A percentile compares a stretch with the other conserved stretches of the same genome.
These are phyloP conservation scores for Autographa pulchrina DNA, from an alignment of 2,888 invertebrate genomes.

Conservation along the genomic window DNA sequence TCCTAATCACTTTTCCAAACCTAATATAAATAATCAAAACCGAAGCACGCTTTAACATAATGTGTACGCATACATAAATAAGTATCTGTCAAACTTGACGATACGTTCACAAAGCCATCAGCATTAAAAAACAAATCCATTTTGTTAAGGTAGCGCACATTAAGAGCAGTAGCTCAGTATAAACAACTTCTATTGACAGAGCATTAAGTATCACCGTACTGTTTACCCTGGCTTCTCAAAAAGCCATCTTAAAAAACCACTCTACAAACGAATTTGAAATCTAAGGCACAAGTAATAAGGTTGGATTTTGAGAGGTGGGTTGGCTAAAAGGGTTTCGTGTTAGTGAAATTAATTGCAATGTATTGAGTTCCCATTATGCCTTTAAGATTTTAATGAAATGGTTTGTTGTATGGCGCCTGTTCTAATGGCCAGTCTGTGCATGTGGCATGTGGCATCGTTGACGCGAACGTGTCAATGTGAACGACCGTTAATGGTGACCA, in stretches of 20 bases:
- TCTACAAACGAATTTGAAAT: slow-evolving; percentile 13
- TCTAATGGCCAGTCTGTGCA: slow-evolving; percentile 24
- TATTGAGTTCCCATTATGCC: slow-evolving; percentile 59
- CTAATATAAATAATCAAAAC: background rate
- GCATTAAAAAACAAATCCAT: slow-evolving; percentile 54
- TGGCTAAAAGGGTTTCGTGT: slow-evolving; percentile 54
- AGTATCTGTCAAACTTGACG: slow-evolving; percentile 28
- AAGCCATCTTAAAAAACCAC: slow-evolving; percentile 45
- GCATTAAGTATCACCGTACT: slow-evolving; percentile 75
- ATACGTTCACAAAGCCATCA: slow-evolving; percentile 33
- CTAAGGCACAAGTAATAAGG: rapidly evolving
- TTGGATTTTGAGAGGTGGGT: slow-evolving; percentile 5
- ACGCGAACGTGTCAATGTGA: slow-evolving; percentile 13
- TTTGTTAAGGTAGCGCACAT: slow-evolving; percentile 65
- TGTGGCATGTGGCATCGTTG: slow-evolving; percentile 16
- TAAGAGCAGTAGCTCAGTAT: slow-evolving; percentile 64
- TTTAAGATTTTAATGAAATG: slow-evolving; percentile 54
- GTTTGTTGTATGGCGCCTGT: slow-evolving; percentile 52
- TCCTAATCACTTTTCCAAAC: background rate
- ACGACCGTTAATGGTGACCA: slow-evolving; percentile 9
- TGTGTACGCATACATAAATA: slow-evolving; percentile 1
- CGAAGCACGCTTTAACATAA: background rate
- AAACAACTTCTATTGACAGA: slow-evolving; percentile 68
- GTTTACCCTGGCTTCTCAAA: slow-evolving; percentile 58
- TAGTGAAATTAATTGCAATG: slow-evolving; percentile 60